Conservation (phyloP, 2,888 invertebrate genomes). For the Ellobium chinense region DNA sequence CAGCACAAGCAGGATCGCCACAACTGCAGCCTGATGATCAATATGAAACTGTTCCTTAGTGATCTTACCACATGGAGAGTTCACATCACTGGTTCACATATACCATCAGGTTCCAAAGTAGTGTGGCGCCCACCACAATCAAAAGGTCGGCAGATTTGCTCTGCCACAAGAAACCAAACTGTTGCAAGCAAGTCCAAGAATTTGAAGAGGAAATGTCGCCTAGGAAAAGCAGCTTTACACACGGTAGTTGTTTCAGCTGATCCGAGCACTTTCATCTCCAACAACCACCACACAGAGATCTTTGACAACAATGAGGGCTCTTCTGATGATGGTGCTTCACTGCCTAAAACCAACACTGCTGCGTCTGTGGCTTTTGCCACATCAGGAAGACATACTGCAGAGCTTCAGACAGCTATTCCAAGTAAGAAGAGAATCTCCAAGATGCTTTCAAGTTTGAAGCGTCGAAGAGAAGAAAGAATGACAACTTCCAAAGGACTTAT, state of each 20-base stretch:
- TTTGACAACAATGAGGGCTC: not conserved
- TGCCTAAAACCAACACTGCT: not conserved
- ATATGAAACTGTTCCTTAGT: conserved; percentile 71
- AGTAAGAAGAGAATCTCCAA: conserved; percentile 60
- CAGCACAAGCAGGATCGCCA: conserved; percentile 73
- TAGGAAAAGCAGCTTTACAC: not conserved
- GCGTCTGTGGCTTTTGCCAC: not conserved
- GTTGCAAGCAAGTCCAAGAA: not conserved
- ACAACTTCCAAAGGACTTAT: conserved; percentile 8
- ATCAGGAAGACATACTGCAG: not conserved
- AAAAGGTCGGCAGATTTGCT: not conserved
- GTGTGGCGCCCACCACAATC: conserved; percentile 60
- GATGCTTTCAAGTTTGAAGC: conserved; percentile 62
- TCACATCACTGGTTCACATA: conserved; percentile 70
- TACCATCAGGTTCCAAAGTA: conserved; percentile 56
- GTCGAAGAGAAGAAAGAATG: conserved; percentile 48
- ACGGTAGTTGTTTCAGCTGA: not conserved
- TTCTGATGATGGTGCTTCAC: not conserved
- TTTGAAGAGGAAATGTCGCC: not conserved
- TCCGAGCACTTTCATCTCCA: too few relatives aligned
- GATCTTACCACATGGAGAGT: conserved; percentile 70
- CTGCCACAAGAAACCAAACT: not conserved
- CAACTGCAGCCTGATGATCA: conserved; percentile 71
- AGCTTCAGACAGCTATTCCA: conserved; percentile 41
- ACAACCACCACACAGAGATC: not conserved